Evolutionary conservation across 2,888 invertebrate species (phyloP).

Genomic region (Morpho deidamia): DNA sequence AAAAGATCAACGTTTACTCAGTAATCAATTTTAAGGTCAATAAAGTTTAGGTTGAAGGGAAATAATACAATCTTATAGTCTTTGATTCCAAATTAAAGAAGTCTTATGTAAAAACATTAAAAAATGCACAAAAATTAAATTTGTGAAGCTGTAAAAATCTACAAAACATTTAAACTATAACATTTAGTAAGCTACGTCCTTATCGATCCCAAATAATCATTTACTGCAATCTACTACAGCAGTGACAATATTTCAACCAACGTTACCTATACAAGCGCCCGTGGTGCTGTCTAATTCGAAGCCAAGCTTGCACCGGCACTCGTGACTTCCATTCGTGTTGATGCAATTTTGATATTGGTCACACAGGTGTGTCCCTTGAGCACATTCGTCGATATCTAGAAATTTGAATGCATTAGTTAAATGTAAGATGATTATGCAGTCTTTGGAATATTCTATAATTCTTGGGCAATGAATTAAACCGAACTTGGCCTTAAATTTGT

Average conservation of each 20-base stretch:
- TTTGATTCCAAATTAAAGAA: too few relatives aligned
- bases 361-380: constrained; percentile 62
- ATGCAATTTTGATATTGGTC: constrained; percentile 61
- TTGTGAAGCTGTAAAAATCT: too few relatives aligned
- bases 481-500: too few relatives aligned
- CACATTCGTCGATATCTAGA: constrained; percentile 92
- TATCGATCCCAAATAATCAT: too few relatives aligned
- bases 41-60: background rate
- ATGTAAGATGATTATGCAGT: background rate
- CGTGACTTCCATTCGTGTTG: constrained; percentile 68
- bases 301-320: constrained; percentile 63
- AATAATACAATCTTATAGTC: too few relatives aligned
- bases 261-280: constrained; percentile 61
- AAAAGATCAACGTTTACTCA: too few relatives aligned
- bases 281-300: constrained; percentile 51
- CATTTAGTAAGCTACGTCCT: too few relatives aligned
- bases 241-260: background rate
- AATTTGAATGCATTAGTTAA: constrained; percentile 79
- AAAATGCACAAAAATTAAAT: too few relatives aligned
- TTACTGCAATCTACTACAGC: too few relatives aligned
- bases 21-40: background rate
- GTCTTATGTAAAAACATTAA: too few relatives aligned
- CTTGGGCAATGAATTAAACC: too few relatives aligned
- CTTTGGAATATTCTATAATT: background rate
- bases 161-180: too few relatives aligned